Conservation (phyloP, 2,113 vertebrate genomes). For the Hemibagrus wyckioides region DNA sequence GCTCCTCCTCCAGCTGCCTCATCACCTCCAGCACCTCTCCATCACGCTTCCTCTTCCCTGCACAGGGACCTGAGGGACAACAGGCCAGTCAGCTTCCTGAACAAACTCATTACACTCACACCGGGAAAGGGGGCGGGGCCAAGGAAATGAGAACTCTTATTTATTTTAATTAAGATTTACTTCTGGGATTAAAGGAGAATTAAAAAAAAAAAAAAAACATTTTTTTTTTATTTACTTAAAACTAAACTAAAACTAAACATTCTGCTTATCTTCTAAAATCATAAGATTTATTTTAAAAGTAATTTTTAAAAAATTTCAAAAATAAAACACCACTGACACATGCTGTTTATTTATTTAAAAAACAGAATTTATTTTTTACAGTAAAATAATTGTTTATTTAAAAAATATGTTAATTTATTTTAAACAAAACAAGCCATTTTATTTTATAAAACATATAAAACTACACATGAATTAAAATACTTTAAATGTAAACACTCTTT, state of each 20-base stretch:
- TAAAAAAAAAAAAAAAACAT: not conserved
- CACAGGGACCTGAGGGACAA: not conserved
- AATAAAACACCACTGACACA: too few species aligned
- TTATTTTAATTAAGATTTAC: not conserved
- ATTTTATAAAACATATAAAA: too few species aligned
- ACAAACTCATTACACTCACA: not conserved
- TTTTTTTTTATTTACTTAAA: not conserved
- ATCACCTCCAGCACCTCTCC: constrained; percentile 13
- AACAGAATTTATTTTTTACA: too few species aligned
- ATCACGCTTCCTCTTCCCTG: constrained; percentile 30
- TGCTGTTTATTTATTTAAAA: too few species aligned
- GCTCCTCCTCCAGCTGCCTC: constrained; percentile 36
- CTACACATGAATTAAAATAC: too few species aligned
- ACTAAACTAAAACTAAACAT: too few species aligned
- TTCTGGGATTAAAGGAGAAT: not conserved
- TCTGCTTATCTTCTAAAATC: not conserved
- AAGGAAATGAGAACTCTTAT: not conserved
- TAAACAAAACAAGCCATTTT: too few species aligned
- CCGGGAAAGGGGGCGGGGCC: not conserved
- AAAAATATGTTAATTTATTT: too few species aligned
- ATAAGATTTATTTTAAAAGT: not conserved
- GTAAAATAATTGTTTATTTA: too few species aligned
- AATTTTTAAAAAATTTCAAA: too few species aligned
- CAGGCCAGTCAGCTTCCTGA: not conserved
- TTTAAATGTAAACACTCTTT: too few species aligned